Percentiles rank a stretch among this genome's conserved stretches.
phyloP scores from a whole-genome alignment of 2,888 invertebrate genomes.

The Drosophila anomalata region DNA sequence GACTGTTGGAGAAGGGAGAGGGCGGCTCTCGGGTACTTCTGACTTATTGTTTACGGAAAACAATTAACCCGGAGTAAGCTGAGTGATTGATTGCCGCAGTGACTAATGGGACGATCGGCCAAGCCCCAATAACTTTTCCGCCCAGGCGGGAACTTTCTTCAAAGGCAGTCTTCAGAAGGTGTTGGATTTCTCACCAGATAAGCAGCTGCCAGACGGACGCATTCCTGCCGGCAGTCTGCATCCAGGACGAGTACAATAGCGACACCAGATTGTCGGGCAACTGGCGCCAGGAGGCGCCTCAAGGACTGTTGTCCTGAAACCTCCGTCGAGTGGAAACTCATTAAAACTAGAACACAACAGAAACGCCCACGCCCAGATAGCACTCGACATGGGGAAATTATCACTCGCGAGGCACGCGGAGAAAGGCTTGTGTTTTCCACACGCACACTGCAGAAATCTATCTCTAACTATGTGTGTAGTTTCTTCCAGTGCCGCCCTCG shows the following conservation, averaged over 20 bases:
- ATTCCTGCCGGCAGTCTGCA: constrained; percentile 28
- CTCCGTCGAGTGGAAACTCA: constrained; percentile 68
- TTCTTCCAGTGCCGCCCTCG: constrained; percentile 9
- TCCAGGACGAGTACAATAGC: constrained; percentile 13
- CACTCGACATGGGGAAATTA: constrained; percentile 53
- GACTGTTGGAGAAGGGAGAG: constrained; percentile 9
- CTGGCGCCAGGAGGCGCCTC: constrained; percentile 72
- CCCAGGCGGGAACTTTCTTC: constrained; percentile 6
- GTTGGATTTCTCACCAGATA: constrained; percentile 51
- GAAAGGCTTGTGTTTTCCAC: neutral
- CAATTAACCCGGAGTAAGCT: constrained; percentile 53
- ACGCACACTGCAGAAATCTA: no score
- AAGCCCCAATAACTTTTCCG: constrained; percentile 15
- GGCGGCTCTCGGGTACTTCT: constrained; percentile 25
- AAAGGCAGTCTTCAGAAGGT: constrained; percentile 40
- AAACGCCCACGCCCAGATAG: constrained; percentile 24
- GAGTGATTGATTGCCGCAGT: constrained; percentile 55
- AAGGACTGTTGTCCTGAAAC: constrained; percentile 55
- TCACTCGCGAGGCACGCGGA: constrained; percentile 41
- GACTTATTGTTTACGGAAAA: constrained; percentile 43
- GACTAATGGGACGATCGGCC: constrained; percentile 50
- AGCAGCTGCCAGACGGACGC: constrained; percentile 26
- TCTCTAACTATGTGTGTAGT: no score
- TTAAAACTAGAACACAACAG: constrained; percentile 71
- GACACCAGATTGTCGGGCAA: constrained; percentile 44